Base-by-base conservation (phyloP, 2,797 vertebrate species). In the Miichthys miiuy region DNA sequence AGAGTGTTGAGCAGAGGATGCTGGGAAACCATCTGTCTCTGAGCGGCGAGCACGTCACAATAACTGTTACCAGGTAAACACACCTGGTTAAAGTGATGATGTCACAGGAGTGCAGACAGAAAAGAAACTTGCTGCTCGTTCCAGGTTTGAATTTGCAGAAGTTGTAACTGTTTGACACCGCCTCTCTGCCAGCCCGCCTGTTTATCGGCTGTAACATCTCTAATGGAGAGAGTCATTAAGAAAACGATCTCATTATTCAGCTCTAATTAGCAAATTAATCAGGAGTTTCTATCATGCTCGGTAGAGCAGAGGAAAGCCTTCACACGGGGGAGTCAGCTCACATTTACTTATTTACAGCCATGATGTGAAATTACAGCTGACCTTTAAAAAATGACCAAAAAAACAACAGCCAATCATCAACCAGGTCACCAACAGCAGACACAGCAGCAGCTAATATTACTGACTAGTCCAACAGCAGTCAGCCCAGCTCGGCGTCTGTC, bases 241-340 rank as follows among this genome's bases (percentile, higher is more conserved):
- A 54, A 68, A 66, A 73, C 23, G 9, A 62, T 3, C 44, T 77
- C 70, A 62, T 80, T 73, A 62, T 66, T 80, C 65, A 66, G 69
- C 66, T 44, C 46, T 74, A 74, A 81, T 84, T 77, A 74, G 61
- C 34, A 56, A 48, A 68, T 78, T 3, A 71, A 72, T 75, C 75
- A 68, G 51, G 11, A 52, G 56, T 68, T 68, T 71, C 42, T 21
- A 38, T 68, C 72, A 5, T 1, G 68, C 42, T 55, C 72, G 47
- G 71, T 1, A 0, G 48, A 66, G 54, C 71, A 21, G 66, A 66
- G 48, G 23, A 25, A 25, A 7, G 21, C 3, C 6, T 27, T 30
- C 47, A 23, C 54, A 9, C 61, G 0, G 13, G 30, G 16, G 52
- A 23, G 7, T 55, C 46, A 0, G 46, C 48, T 46, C 74, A 38